Percentiles rank a stretch among this genome's conserved stretches.
Evolutionary conservation across 1,140 invertebrate species (phyloP).

Genomic region (Trinorchestia longiramus): DNA sequence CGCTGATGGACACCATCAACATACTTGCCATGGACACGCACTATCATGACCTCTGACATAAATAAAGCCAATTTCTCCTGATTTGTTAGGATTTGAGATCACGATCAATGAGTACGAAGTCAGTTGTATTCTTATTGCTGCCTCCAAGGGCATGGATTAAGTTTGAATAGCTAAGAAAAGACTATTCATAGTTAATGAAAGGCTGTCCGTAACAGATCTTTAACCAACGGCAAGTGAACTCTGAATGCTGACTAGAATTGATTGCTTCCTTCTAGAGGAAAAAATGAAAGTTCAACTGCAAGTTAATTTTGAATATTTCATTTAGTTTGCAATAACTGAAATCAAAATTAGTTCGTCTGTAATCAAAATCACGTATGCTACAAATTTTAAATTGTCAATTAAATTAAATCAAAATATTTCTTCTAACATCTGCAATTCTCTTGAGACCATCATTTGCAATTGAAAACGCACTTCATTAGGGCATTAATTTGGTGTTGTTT

Average conservation of each 20-base stretch:
- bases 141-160: background rate
- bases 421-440: too few species aligned
- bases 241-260: background rate
- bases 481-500: too few species aligned
- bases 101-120: background rate
- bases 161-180: background rate
- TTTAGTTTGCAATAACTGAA: too few species aligned
- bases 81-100: background rate
- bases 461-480: too few species aligned
- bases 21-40: background rate
- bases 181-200: background rate
- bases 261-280: background rate
- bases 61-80: background rate
- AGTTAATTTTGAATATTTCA: too few species aligned
- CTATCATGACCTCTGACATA: background rate
- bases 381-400: too few species aligned
- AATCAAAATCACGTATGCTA: too few species aligned
- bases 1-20: background rate
- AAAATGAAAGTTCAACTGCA: background rate
- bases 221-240: background rate
- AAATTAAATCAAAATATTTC: too few species aligned
- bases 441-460: too few species aligned
- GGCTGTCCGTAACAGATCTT: background rate
- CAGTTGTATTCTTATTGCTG: background rate
- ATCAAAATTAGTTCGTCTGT: too few species aligned